Percentiles rank a stretch among this genome's conserved stretches.
These are phyloP conservation scores for Drosophila affinis DNA, from an alignment of 2,888 invertebrate species.

Conservation along the genomic window DNA sequence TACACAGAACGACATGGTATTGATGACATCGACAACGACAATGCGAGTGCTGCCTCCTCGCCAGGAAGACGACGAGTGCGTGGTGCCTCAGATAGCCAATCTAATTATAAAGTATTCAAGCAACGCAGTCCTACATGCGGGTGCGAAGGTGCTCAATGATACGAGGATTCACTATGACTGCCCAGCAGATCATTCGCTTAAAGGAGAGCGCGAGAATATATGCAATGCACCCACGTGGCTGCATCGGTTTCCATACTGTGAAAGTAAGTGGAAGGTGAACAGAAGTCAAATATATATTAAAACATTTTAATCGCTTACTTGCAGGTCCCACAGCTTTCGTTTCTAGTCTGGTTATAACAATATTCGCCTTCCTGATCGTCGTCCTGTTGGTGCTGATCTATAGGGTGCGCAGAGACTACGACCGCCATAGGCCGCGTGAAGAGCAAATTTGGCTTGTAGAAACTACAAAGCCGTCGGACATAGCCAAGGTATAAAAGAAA, in stretches of 20 bases:
- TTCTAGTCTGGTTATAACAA: constrained; percentile 7
- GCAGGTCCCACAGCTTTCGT: constrained; percentile 25
- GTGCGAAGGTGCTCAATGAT: constrained; percentile 23
- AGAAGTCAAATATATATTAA: background rate
- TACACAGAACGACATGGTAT: background rate
- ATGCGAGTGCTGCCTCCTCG: background rate
- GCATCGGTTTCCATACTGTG: constrained; percentile 42
- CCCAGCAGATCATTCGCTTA: constrained; percentile 28
- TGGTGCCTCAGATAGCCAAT: constrained; percentile 36
- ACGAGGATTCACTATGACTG: constrained; percentile 33
- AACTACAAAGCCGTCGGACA: background rate
- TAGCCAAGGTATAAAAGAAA: constrained; percentile 24
- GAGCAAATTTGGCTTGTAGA: constrained; percentile 40
- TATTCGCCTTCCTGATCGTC: constrained; percentile 27
- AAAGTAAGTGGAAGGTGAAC: constrained; percentile 28
- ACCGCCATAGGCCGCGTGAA: constrained; percentile 9
- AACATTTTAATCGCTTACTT: background rate
- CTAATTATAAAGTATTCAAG: constrained; percentile 26
- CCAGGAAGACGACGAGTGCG: constrained; percentile 11
- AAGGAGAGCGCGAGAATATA: constrained; percentile 24
- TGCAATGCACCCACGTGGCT: constrained; percentile 30
- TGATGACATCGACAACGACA: background rate
- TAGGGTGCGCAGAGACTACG: constrained; percentile 13
- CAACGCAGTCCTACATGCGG: constrained; percentile 25
- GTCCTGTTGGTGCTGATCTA: constrained; percentile 23